Percentiles rank a stretch among this genome's conserved stretches.
These are phyloP conservation scores for Alauda arvensis DNA, from an alignment of 2,797 vertebrate genomes.

Conservation along the genomic window DNA sequence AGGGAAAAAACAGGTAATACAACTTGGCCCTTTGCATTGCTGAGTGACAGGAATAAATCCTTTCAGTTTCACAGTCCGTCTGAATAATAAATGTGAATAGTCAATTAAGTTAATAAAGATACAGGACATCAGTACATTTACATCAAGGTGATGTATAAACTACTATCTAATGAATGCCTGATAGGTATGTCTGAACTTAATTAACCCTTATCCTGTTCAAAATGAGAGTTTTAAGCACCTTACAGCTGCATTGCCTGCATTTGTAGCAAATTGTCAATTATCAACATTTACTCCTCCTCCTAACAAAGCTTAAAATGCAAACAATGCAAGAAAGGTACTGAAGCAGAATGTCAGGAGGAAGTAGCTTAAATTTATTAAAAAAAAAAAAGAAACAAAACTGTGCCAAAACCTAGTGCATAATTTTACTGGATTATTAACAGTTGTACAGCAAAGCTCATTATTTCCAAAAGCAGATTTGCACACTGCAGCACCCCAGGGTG, in stretches of 20 bases:
- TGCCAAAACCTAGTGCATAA: background rate
- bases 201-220: background rate
- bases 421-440: background rate
- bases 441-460: background rate
- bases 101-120: background rate
- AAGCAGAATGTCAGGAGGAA: background rate
- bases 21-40: background rate
- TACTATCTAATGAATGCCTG: background rate
- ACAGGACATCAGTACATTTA: background rate
- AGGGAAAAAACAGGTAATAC: background rate
- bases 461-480: background rate
- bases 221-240: background rate
- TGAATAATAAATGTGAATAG: background rate
- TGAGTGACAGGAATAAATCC: background rate
- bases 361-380: background rate
- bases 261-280: background rate
- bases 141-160: background rate
- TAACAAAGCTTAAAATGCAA: background rate
- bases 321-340: background rate
- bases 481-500: too few relatives aligned
- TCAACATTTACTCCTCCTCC: background rate
- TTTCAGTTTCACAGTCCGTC: background rate
- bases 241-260: background rate
- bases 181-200: background rate
- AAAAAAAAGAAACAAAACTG: background rate